Evolutionary conservation across 2,797 vertebrate species (phyloP).

Genomic region (Ctenopoma multispine): DNA sequence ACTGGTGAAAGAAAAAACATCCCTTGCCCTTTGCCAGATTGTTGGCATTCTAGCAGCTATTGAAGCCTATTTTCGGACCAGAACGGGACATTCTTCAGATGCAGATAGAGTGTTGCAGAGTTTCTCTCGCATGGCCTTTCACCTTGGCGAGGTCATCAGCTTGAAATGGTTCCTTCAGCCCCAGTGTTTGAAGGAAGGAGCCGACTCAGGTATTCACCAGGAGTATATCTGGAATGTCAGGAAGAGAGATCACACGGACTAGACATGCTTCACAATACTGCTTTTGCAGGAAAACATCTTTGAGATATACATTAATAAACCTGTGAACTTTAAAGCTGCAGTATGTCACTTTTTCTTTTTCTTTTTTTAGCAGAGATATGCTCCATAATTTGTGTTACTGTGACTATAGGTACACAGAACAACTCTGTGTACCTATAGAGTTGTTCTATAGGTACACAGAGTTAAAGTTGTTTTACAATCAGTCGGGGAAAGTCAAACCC

Average conservation of each 20-base stretch:
- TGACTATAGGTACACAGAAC: too few species aligned
- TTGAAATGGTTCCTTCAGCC: background rate
- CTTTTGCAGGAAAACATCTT: background rate
- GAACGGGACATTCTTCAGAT: conserved; percentile 58
- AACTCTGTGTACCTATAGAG: too few species aligned
- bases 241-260: conserved; percentile 16
- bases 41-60: conserved; percentile 33
- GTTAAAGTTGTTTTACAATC: too few species aligned
- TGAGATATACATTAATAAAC: too few species aligned
- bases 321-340: too few species aligned
- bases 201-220: conserved; percentile 23
- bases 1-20: conserved; percentile 28
- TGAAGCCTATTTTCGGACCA: conserved; percentile 49
- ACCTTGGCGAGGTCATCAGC: conserved; percentile 17
- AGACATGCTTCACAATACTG: conserved; percentile 1
- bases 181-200: background rate
- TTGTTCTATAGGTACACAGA: too few species aligned
- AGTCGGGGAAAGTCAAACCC: too few species aligned
- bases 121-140: conserved; percentile 31
- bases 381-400: too few species aligned
- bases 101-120: conserved; percentile 9
- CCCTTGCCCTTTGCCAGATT: conserved; percentile 44
- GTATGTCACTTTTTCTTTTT: too few species aligned
- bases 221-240: conserved; percentile 45
- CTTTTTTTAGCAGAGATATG: too few species aligned